Evolutionary conservation across 2,888 invertebrate species (phyloP).

Genomic region (Lymantria monacha): DNA sequence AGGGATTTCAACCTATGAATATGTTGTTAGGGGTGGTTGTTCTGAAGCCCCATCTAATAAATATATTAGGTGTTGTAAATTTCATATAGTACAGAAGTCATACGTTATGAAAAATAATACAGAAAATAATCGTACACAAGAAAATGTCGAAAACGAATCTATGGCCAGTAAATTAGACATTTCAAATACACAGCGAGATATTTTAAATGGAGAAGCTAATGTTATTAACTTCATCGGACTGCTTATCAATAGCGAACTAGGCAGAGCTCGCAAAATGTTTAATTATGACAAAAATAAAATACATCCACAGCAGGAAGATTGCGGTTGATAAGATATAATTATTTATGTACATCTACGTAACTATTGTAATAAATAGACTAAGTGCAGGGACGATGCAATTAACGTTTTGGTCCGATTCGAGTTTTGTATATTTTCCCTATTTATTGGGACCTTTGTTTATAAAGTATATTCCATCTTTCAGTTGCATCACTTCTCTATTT

Average conservation of each 20-base stretch:
- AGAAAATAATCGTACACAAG: constrained; percentile 9
- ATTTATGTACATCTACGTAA: not conserved
- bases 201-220: constrained; percentile 35
- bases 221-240: constrained; percentile 56
- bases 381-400: too few species aligned
- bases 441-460: too few species aligned
- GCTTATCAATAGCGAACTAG: constrained; percentile 61
- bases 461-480: too few species aligned
- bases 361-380: not conserved
- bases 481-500: too few species aligned
- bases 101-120: constrained; percentile 34
- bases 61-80: constrained; percentile 41
- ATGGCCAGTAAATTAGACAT: constrained; percentile 28
- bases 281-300: constrained; percentile 66
- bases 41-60: constrained; percentile 38
- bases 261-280: constrained; percentile 60
- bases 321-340: constrained; percentile 24
- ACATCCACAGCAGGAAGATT: constrained; percentile 54
- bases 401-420: too few species aligned
- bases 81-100: constrained; percentile 36
- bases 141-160: constrained; percentile 22
- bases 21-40: constrained; percentile 80
- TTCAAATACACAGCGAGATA: constrained; percentile 24
- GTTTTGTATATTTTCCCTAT: too few species aligned
- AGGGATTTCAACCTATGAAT: constrained; percentile 95